Percentiles rank a stretch among this genome's conserved stretches.
These are phyloP conservation scores for Rhabdophis nuchalis DNA, from an alignment of 2,797 vertebrate genomes.

Conservation along the genomic window DNA sequence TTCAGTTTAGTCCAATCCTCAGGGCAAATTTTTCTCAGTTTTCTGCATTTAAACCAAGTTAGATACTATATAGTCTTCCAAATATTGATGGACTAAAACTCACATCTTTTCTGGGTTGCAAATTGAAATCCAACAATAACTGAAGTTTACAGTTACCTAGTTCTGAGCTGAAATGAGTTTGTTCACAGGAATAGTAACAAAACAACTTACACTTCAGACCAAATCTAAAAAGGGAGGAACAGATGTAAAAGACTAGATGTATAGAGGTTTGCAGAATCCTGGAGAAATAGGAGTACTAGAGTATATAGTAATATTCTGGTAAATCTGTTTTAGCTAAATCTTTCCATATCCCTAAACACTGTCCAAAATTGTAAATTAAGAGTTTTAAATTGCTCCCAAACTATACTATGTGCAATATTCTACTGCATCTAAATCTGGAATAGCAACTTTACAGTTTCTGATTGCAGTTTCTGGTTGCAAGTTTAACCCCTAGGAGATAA, in stretches of 20 bases:
- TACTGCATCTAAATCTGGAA: background rate
- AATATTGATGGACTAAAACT: background rate
- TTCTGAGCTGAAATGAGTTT: background rate
- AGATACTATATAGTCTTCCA: background rate
- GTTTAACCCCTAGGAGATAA: conserved; percentile 8
- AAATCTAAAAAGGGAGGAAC: background rate
- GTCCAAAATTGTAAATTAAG: background rate
- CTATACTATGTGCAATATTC: background rate
- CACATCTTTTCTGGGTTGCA: background rate
- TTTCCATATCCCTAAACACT: background rate
- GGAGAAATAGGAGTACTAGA: background rate
- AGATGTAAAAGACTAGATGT: background rate
- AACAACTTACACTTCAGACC: background rate
- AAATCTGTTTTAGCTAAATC: background rate
- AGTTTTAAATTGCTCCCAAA: background rate
- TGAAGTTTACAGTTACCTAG: background rate
- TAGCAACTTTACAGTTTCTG: background rate
- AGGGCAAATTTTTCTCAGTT: background rate
- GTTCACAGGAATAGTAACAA: background rate
- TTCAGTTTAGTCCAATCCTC: background rate
- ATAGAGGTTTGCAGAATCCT: background rate
- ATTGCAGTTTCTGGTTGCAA: conserved; percentile 4
- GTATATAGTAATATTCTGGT: background rate
- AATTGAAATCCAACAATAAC: background rate
- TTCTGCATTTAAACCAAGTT: background rate